Conservation (phyloP, 2,797 vertebrate genomes). For the Hoplostethus atlanticus region DNA sequence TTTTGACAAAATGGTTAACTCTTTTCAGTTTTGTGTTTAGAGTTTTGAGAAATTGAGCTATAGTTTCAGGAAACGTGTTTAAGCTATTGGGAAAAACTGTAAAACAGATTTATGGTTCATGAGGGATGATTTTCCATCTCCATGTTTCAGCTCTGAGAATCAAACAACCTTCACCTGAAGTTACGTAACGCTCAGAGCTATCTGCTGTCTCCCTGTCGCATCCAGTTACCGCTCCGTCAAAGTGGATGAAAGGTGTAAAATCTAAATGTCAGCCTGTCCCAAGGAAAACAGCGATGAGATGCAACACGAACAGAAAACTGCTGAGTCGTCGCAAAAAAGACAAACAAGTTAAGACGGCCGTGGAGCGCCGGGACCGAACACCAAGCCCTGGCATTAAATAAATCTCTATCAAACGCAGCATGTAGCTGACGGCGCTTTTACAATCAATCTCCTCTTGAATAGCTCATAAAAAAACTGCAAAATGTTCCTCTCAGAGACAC, state of each 20-base stretch:
- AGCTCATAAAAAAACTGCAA: conserved; percentile 36
- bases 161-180: conserved; percentile 4
- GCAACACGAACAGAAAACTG: conserved; percentile 44
- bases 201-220: conserved; percentile 1
- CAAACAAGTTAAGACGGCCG: conserved; percentile 41
- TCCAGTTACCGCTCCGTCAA: conserved; percentile 6
- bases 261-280: conserved; percentile 19
- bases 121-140: background rate
- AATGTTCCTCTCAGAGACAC: conserved; percentile 40
- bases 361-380: conserved; percentile 14
- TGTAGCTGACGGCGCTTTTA: conserved; percentile 41
- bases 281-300: conserved; percentile 33
- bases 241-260: background rate
- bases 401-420: conserved; percentile 10
- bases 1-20: too few species aligned
- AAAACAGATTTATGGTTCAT: background rate
- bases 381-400: conserved; percentile 12
- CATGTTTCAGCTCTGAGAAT: background rate
- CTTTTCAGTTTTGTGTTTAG: too few species aligned
- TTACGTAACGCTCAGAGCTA: background rate
- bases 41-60: too few species aligned
- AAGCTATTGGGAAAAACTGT: background rate
- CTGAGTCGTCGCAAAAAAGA: conserved; percentile 32
- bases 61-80: too few species aligned
- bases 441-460: conserved; percentile 51